A percentile compares a stretch with the other conserved stretches of the same genome.
Evolutionary conservation across 1,140 invertebrate species (phyloP).

Genomic region (Apis cerana): DNA sequence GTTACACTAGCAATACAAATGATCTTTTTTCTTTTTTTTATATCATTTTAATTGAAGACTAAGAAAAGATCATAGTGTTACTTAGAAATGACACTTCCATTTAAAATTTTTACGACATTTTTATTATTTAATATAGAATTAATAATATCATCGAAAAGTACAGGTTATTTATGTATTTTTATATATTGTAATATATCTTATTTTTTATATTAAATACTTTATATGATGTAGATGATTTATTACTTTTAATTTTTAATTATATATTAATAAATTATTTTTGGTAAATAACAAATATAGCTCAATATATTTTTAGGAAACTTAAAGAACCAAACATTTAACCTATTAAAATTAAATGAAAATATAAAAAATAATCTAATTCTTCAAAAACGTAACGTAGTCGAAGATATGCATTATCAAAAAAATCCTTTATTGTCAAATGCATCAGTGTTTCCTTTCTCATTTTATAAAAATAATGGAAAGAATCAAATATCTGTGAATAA

Average conservation of each 20-base stretch:
- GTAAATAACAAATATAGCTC: neutral
- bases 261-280: neutral
- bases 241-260: neutral
- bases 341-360: neutral
- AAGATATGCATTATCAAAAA: neutral
- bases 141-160: neutral
- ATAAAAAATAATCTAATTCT: slow-evolving; percentile 20
- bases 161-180: slow-evolving; percentile 31
- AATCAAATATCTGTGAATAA: neutral
- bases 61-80: neutral
- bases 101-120: neutral
- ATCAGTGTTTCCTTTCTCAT: no score
- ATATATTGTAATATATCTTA: neutral
- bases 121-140: neutral
- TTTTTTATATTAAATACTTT: neutral
- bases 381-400: neutral
- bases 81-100: slow-evolving; percentile 1
- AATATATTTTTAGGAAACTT: slow-evolving; percentile 20
- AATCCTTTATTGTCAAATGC: neutral
- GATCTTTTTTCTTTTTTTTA: neutral
- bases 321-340: slow-evolving; percentile 1
- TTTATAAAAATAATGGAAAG: neutral
- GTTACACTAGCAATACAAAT: neutral
- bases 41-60: neutral
- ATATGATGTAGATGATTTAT: neutral